A percentile compares a stretch with the other conserved stretches of the same genome.
phyloP scores from a whole-genome alignment of 2,113 vertebrate genomes.

The Phaetusa simplex region DNA sequence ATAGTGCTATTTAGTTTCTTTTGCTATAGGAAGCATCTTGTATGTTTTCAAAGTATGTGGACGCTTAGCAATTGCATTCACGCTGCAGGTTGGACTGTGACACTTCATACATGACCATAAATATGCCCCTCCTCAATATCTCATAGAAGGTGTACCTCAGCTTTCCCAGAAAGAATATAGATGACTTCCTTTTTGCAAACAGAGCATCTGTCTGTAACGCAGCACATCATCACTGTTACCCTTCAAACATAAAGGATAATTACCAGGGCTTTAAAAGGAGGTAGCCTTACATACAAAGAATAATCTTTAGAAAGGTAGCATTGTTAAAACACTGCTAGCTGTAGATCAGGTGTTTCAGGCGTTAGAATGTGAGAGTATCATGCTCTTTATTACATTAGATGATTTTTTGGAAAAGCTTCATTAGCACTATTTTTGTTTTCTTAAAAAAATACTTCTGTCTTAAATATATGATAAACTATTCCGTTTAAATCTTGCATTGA shows the following conservation, averaged over 20 bases:
- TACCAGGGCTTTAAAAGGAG: conserved; percentile 14
- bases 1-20: conserved; percentile 47
- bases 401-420: background rate
- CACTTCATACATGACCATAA: conserved; percentile 67
- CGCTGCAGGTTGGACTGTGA: conserved; percentile 57
- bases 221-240: conserved; percentile 51
- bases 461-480: conserved; percentile 57
- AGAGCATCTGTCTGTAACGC: conserved; percentile 45
- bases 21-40: conserved; percentile 48
- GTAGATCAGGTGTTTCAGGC: conserved; percentile 30
- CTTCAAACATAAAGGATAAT: background rate
- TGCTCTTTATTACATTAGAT: conserved; percentile 6
- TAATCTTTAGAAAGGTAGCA: conserved; percentile 15
- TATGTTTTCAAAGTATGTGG: conserved; percentile 36
- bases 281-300: background rate
- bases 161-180: conserved; percentile 5
- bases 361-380: conserved; percentile 16
- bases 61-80: conserved; percentile 64
- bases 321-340: conserved; percentile 44
- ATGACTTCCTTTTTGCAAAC: conserved; percentile 52
- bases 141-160: conserved; percentile 8
- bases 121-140: conserved; percentile 9
- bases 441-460: conserved; percentile 34
- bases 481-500: conserved; percentile 48
- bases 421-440: background rate